phyloP scores from a whole-genome alignment of 2,797 vertebrate genomes.

The Jordanella pulchra region DNA sequence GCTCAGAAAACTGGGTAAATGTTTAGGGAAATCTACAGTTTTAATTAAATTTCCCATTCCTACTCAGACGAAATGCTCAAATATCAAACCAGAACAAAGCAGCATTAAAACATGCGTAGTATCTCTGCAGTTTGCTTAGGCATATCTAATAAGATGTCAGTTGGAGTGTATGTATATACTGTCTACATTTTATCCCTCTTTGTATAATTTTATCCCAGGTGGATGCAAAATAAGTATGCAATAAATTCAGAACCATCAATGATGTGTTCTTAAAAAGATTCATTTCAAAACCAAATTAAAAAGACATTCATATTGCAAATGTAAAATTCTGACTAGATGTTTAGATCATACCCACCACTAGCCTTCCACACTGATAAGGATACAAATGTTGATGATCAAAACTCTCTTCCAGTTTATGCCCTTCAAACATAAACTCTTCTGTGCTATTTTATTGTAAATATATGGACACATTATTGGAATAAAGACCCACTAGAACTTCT shows the following conservation, averaged over 20 bases:
- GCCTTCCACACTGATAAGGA: conserved; percentile 21
- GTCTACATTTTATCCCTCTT: too few species aligned
- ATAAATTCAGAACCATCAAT: not conserved
- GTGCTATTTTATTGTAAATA: not conserved
- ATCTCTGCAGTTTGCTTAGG: not conserved
- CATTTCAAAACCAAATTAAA: not conserved
- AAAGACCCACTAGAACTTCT: not conserved
- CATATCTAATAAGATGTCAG: too few species aligned
- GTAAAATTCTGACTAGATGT: not conserved
- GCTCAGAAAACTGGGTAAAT: not conserved
- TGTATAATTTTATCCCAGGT: too few species aligned
- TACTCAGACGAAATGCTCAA: not conserved
- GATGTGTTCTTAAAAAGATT: not conserved
- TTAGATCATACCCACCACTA: not conserved
- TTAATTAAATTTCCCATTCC: not conserved
- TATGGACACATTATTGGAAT: not conserved
- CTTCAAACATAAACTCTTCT: not conserved
- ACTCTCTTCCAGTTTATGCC: conserved; percentile 1
- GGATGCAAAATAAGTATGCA: not conserved
- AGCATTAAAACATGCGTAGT: not conserved
- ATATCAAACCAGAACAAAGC: not conserved
- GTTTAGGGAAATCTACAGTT: not conserved
- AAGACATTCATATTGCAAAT: not conserved
- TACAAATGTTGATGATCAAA: conserved; percentile 29
- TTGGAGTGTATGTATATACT: too few species aligned